Evolutionary conservation across 2,888 invertebrate genomes (phyloP).

Genomic region (Cheilosia soror): DNA sequence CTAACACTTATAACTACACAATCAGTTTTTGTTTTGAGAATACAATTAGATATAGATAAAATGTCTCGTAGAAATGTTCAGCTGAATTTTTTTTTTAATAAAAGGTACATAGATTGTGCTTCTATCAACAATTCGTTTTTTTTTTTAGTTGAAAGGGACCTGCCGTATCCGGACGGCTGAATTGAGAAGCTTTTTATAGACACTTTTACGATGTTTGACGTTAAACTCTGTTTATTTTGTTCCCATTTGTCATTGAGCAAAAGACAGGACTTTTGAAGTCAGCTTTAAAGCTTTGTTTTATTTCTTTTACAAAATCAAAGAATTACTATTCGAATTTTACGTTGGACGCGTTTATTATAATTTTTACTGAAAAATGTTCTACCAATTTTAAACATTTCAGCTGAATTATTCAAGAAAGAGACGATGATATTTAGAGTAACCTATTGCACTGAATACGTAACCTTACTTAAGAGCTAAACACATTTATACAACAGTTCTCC

Average conservation of each 20-base stretch:
- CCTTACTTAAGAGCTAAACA: constrained; percentile 34
- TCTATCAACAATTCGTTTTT: too few relatives aligned
- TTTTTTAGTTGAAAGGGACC: too few relatives aligned
- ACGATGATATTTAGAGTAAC: constrained; percentile 4
- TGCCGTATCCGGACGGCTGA: too few relatives aligned
- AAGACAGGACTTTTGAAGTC: constrained; percentile 61
- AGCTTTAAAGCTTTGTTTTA: constrained; percentile 78
- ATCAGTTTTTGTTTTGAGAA: constrained; percentile 40
- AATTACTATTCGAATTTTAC: constrained; percentile 28
- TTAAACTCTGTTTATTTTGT: neutral
- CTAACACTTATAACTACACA: constrained; percentile 64
- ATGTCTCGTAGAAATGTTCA: constrained; percentile 28
- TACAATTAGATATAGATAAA: neutral
- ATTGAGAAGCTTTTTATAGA: too few relatives aligned
- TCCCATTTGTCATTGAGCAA: constrained; percentile 45
- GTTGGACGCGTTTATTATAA: constrained; percentile 60
- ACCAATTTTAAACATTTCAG: constrained; percentile 37
- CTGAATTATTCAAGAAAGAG: constrained; percentile 53
- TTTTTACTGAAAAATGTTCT: constrained; percentile 48
- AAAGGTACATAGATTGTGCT: neutral
- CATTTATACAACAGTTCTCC: constrained; percentile 21
- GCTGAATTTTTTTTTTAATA: constrained; percentile 45
- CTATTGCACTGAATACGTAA: constrained; percentile 70
- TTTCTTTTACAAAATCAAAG: constrained; percentile 28
- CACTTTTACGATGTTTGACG: too few relatives aligned